Conservation (phyloP, 2,797 vertebrate genomes). For the Gadopsis bispinosus region DNA sequence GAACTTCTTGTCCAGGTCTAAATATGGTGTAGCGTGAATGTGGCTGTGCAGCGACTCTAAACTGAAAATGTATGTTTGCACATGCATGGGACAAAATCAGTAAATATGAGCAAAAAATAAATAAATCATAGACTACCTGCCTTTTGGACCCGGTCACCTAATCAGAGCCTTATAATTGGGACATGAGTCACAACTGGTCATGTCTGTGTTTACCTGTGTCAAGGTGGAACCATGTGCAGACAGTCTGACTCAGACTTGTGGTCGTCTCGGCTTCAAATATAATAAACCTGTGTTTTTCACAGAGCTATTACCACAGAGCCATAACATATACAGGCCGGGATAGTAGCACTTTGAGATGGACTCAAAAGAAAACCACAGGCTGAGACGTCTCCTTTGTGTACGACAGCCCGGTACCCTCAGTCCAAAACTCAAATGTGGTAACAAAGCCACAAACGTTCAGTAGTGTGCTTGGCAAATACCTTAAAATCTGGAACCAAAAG, state of each 20-base stretch:
- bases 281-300: constrained; percentile 39
- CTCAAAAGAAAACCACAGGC: constrained; percentile 18
- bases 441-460: constrained; percentile 1
- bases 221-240: constrained; percentile 36
- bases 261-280: constrained; percentile 38
- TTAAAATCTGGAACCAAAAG: neutral
- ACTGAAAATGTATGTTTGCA: neutral
- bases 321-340: constrained; percentile 12
- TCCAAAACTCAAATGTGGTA: constrained; percentile 19
- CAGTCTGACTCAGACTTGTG: constrained; percentile 52
- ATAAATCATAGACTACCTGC: neutral
- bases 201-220: constrained; percentile 57
- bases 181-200: constrained; percentile 50
- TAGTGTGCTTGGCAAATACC: neutral
- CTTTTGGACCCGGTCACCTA: neutral
- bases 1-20: neutral
- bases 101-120: neutral
- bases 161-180: constrained; percentile 31
- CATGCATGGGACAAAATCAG: neutral
- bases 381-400: neutral
- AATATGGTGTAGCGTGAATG: neutral
- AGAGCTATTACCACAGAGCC: constrained; percentile 15
- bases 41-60: neutral
- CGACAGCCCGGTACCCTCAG: neutral
- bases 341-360: constrained; percentile 19